phyloP scores from a whole-genome alignment of 2,113 vertebrate genomes.

The Hyaena hyaena region DNA sequence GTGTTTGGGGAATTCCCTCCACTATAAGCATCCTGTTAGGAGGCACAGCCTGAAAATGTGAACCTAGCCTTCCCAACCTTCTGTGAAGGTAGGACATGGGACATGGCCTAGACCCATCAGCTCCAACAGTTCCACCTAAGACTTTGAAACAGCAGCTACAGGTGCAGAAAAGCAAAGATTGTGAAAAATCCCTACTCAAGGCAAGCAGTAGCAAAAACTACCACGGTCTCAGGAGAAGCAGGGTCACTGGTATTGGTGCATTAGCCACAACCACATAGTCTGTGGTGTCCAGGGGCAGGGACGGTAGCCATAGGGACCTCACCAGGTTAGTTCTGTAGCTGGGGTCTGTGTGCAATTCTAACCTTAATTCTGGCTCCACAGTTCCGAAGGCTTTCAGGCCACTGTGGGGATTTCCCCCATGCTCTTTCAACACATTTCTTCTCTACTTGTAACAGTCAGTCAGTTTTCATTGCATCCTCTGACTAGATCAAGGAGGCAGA shows the following conservation, averaged over 20 bases:
- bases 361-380: not conserved
- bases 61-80: not conserved
- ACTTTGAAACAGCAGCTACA: not conserved
- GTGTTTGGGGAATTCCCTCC: not conserved
- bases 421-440: not conserved
- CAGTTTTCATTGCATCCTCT: not conserved
- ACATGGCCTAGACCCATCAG: not conserved
- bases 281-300: not conserved
- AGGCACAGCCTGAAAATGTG: not conserved
- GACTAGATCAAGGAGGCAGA: not conserved
- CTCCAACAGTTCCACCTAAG: not conserved
- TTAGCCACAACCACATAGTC: not conserved
- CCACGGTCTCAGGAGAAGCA: not conserved
- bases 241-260: rapidly evolving
- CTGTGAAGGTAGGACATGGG: not conserved
- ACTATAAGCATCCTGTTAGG: not conserved
- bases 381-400: not conserved
- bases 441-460: not conserved
- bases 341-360: not conserved
- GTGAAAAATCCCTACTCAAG: not conserved
- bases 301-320: not conserved
- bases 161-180: not conserved
- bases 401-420: too few species aligned
- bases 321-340: not conserved
- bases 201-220: not conserved